A percentile compares a stretch with the other conserved stretches of the same genome.
Conservation (phyloP, 2,113 vertebrate species). For the Cyanocitta stelleri region DNA sequence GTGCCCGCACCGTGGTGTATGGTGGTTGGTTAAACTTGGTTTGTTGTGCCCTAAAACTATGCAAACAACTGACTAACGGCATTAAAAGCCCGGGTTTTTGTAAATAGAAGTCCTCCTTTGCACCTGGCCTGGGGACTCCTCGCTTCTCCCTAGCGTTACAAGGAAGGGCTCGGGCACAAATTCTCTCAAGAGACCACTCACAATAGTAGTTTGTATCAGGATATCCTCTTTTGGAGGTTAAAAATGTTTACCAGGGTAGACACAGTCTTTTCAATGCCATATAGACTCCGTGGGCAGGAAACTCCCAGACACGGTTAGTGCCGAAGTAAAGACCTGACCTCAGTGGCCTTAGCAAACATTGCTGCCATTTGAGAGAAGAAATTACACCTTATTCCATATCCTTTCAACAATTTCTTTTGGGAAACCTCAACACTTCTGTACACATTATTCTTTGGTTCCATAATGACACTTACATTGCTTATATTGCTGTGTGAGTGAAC, state of each 20-base stretch:
- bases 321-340: neutral
- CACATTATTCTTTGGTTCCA: neutral
- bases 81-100: too few species aligned
- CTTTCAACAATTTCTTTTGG: neutral
- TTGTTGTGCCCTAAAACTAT: too few species aligned
- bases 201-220: neutral
- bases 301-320: neutral
- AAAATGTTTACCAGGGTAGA: neutral
- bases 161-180: neutral
- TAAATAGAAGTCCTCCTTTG: too few species aligned
- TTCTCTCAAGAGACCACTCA: neutral
- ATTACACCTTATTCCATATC: neutral
- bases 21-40: too few species aligned
- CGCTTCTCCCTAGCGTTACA: too few species aligned
- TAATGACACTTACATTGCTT: neutral
- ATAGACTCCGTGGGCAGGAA: fast-evolving
- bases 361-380: neutral
- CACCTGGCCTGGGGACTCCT: too few species aligned
- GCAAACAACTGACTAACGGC: too few species aligned
- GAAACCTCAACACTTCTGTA: neutral
- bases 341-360: neutral
- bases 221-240: neutral
- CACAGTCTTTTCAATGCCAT: neutral
- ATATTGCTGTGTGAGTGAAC: neutral
- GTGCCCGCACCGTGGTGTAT: too few species aligned